Conservation (phyloP, 2,797 vertebrate genomes). For the Zonotrichia albicollis region DNA sequence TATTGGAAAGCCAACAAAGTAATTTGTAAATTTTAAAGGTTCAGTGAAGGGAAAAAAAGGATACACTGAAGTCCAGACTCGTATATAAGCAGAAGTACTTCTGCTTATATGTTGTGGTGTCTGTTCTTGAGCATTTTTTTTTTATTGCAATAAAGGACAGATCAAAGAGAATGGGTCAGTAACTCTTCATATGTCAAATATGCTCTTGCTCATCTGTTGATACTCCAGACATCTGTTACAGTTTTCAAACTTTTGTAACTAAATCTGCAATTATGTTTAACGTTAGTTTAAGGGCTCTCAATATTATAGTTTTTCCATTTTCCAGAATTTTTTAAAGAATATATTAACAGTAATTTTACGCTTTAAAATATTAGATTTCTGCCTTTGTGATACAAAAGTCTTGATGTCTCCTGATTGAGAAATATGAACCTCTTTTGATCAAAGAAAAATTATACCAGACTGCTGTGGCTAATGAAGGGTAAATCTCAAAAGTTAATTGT, state of each 20-base stretch:
- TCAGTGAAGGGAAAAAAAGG: neutral
- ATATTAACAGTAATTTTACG: neutral
- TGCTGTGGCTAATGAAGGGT: neutral
- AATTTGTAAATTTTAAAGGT: neutral
- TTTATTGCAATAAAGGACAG: neutral
- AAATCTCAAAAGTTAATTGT: neutral
- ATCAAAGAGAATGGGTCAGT: slow-evolving; percentile 20
- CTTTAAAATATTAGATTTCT: neutral
- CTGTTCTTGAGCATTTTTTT: neutral
- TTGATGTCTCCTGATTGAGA: neutral
- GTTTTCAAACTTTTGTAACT: slow-evolving; percentile 20
- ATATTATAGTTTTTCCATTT: neutral
- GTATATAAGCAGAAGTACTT: neutral
- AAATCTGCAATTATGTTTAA: neutral
- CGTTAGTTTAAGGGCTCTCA: neutral
- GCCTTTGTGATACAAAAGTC: neutral
- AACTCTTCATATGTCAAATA: slow-evolving; percentile 17
- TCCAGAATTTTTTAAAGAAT: neutral
- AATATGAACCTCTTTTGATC: neutral
- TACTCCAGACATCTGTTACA: neutral
- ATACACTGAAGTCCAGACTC: neutral
- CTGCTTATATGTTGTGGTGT: neutral
- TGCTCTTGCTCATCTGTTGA: neutral
- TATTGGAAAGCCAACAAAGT: slow-evolving; percentile 13
- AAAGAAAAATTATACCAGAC: neutral